Percentiles rank a stretch among this genome's conserved stretches.
Conservation (phyloP, 1,140 invertebrate species). For the Drosophila fuyamai region DNA sequence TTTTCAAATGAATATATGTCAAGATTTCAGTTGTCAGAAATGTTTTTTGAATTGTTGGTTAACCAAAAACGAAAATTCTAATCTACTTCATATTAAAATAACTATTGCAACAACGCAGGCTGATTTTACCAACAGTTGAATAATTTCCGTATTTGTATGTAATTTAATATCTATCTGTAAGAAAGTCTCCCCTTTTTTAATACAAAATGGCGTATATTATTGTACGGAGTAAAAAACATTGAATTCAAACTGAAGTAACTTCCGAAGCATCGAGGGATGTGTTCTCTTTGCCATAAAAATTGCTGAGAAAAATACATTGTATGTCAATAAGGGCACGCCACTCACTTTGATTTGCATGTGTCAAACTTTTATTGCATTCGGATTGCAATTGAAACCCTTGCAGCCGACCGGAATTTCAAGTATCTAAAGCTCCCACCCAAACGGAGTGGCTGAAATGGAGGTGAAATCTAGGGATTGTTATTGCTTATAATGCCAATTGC, state of each 20-base stretch:
- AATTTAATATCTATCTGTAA: no score
- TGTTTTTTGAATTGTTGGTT: no score
- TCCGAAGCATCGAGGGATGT: background rate
- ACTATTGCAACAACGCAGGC: no score
- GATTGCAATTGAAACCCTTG: slow-evolving; percentile 35
- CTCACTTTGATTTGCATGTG: slow-evolving; percentile 61
- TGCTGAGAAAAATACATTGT: slow-evolving; percentile 20
- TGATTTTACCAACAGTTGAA: no score
- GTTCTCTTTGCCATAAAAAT: background rate
- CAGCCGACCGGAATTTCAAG: slow-evolving; percentile 62
- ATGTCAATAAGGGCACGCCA: slow-evolving; percentile 33
- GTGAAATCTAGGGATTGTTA: slow-evolving; percentile 62
- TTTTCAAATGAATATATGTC: background rate
- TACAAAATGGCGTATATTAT: no score
- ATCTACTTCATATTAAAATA: no score
- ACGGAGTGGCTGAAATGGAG: slow-evolving; percentile 40
- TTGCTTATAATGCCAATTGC: slow-evolving; percentile 55
- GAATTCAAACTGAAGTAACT: no score
- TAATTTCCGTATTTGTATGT: no score
- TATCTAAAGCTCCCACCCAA: slow-evolving; percentile 44
- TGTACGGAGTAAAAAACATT: no score
- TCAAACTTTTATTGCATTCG: slow-evolving; percentile 59
- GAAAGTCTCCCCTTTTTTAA: no score
- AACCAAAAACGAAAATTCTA: no score
- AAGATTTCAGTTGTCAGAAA: no score